Base-by-base conservation (phyloP, 2,113 vertebrate species). In the Solenodon paradoxus region DNA sequence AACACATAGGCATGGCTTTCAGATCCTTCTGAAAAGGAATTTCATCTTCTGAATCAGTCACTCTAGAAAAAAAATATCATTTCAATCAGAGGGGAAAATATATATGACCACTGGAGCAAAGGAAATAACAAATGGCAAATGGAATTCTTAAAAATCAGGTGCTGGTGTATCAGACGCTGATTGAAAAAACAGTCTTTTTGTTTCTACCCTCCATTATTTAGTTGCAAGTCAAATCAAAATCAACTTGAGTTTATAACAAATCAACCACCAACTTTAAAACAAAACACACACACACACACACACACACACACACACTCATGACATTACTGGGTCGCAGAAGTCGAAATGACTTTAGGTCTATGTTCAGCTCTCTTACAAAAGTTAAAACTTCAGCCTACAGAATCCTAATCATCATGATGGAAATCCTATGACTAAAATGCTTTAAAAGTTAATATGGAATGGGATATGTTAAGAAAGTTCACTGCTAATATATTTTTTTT, bases 111-210 rank as follows among this genome's bases (percentile, higher is more conserved):
- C 3, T 80, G 12, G 13, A 57, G 26, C 40, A 84, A 45, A 93
- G 66, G 45, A 94, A 94, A 90, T 88, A 74, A 79, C 55, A 95
- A 88, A 92, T 81, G 55, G 51, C 30, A 94, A 95, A 72, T 30
- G 30, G 47, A 92, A 81, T 71, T 19, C 55, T 90, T 51, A 87
- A 95, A 95, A 84, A 26, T 71, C 63, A 38, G 84, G 3, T 40
- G 24, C 26, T 28, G 2, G 28, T 81, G 40, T 79, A 59, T 59
- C 69, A 72, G 28, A 71, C 26, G 57, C 9, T 57, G 13, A 88
- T 26, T 69, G 3, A 53, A 92, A 83, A 94, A 79, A 0, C n/a
- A 87, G 20, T 42, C 32, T 53, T 57, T 66, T 77, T 77, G 32
- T 84, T 92, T 95, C 7, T 35, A 94, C 17, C 7, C 2, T 75